These are phyloP conservation scores for Hypomecis atomaria DNA, from an alignment of 2,888 invertebrate species.

Conservation along the genomic window DNA sequence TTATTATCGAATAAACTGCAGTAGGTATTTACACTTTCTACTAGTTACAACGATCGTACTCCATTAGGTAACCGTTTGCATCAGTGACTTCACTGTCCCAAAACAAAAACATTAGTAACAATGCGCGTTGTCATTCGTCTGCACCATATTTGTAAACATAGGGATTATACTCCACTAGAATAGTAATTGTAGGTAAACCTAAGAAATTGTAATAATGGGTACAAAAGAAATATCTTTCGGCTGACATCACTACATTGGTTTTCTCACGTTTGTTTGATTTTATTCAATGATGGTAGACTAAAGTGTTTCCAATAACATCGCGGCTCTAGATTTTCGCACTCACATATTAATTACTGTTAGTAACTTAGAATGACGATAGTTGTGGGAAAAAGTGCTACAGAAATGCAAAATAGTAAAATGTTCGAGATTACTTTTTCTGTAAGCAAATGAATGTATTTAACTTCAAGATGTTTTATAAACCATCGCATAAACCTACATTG, in stretches of 20 bases:
- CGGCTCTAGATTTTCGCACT: constrained; percentile 3
- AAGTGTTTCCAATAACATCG: constrained; percentile 21
- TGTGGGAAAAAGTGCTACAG: neutral
- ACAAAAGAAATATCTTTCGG: constrained; percentile 35
- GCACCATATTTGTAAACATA: constrained; percentile 63
- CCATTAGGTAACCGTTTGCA: constrained; percentile 65
- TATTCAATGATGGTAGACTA: constrained; percentile 23
- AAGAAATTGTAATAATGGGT: constrained; percentile 34
- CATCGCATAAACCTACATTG: too few species aligned
- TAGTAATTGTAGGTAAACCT: constrained; percentile 44
- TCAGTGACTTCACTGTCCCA: constrained; percentile 62
- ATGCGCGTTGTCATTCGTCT: constrained; percentile 53
- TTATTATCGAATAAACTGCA: neutral
- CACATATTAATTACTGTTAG: neutral
- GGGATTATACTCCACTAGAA: constrained; percentile 43
- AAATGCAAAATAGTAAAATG: too few species aligned
- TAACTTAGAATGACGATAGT: neutral
- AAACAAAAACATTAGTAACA: constrained; percentile 58
- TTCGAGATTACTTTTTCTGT: too few species aligned
- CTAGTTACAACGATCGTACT: too few species aligned
- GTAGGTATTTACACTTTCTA: neutral
- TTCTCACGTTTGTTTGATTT: constrained; percentile 30
- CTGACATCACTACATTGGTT: constrained; percentile 34
- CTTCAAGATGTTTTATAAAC: too few species aligned
- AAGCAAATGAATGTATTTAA: too few species aligned